Base-by-base conservation (phyloP, 2,113 vertebrate species). In the Phrynosoma platyrhinos region DNA sequence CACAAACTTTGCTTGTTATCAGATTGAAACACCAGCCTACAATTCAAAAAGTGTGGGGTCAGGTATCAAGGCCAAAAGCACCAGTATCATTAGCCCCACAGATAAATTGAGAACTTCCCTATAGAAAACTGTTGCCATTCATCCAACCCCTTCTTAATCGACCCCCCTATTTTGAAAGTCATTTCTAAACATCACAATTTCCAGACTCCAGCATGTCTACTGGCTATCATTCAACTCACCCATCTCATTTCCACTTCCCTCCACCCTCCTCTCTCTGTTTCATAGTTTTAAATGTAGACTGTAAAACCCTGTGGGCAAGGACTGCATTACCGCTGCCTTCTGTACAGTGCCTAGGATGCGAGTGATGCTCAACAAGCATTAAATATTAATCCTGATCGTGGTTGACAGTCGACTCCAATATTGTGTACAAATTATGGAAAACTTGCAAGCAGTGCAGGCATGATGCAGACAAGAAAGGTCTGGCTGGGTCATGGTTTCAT, bases 351-450 rank as follows among this genome's bases (percentile, higher is more conserved):
- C 79, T 74, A n/a, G 36, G n/a, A 74, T 36, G 79, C 30, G 53
- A 87, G 58, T n/a, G 68, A 42, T 87, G 47, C 53, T 47, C 62
- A 82, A 62, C 68, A 62, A 74, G 55, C 86, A 82, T 82, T 62
- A 87, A 82, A 82, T 82, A 75, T 87, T 87, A 74, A 87, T 62
- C n/a, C 27, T 1, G 68, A 74, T 47, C 25, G 53, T 12, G 10
- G 72, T 40, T 42, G 20, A 47, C 5, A 52, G 9, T 1, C 8
- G 53, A 5, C 9, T n/a, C 79, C 12, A 13, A 25, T 18, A 18
- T 30, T 20, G 16, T 77, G 79, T 62, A 42, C 69, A 62, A 81
- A 87, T 74, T 72, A 81, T 72, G 69, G 42, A 82, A 72, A 81
- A 64, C 27, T 16, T 23, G 5, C 25, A 55, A 64, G 62, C 18